These are phyloP conservation scores for Lagenorhynchus albirostris DNA, from an alignment of 2,113 vertebrate genomes.

Conservation along the genomic window DNA sequence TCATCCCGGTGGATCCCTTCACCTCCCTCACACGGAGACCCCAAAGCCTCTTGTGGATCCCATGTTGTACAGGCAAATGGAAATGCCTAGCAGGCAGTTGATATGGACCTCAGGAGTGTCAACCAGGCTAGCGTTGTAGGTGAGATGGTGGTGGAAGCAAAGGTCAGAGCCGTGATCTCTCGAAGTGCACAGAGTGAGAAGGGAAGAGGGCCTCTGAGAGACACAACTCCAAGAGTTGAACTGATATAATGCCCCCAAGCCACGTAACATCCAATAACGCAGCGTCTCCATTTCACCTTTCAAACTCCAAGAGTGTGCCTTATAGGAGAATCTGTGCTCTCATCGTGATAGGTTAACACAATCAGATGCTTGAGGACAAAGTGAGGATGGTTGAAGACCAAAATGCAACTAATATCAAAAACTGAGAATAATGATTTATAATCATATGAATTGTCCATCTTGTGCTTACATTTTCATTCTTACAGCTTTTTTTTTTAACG, in stretches of 20 bases:
- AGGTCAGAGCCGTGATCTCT: neutral
- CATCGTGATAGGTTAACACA: neutral
- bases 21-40: neutral
- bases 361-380: neutral
- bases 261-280: neutral
- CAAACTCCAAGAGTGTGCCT: neutral
- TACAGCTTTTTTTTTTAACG: neutral
- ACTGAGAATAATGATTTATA: neutral
- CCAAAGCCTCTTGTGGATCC: neutral
- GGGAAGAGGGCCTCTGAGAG: neutral
- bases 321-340: neutral
- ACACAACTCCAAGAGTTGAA: neutral
- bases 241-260: neutral
- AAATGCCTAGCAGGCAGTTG: neutral
- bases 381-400: neutral
- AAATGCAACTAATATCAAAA: neutral
- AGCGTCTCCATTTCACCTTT: neutral
- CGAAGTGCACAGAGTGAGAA: neutral
- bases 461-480: neutral
- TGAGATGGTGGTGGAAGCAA: neutral
- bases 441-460: neutral
- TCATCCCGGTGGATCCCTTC: neutral
- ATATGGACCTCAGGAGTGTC: neutral
- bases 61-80: neutral
- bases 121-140: neutral